Base-by-base conservation (phyloP, 2,113 vertebrate genomes). In the Lophura nycthemera region DNA sequence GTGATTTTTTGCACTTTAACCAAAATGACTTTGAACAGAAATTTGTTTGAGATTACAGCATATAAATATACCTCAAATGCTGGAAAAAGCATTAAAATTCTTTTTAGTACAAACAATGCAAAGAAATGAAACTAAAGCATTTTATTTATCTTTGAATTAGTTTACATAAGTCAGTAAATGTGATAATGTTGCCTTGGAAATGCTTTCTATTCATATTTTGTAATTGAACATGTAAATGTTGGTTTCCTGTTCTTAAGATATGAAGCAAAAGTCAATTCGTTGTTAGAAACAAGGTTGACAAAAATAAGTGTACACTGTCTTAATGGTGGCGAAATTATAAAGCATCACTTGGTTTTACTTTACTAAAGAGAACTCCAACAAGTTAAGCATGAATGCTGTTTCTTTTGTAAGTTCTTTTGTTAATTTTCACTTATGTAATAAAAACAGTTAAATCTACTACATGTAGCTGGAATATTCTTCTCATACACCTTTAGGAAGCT, bases 1-100 rank as follows among this genome's bases (percentile, higher is more conserved):
- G 42, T 91, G 83, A 96, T 82, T 72, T 91, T 82, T 86, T 97
- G 96, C 97, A 97, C 96, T 97, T 98, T 96, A 97, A 92, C 69
- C 30, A 70, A 67, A 83, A 40, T 45, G 27, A 17, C 61, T 92
- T 85, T 83, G 63, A 97, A 88, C 21, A 93, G 63, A 79, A 93
- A 94, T 76, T 36, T 91, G n/a, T 77, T 72, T 93, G 91, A 81
- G 78, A 12, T 77, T 82, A 56, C 42, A 96, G 82, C 74, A 70
- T 87, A 81, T 69, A 96, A 93, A 69, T 65, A 64, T 95, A 96
- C 91, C 87, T 97, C 93, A 93, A 72, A 89, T 90, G 90, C 34
- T 83, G 84, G 81, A 93, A 85, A 82, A 93, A 91, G 82, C 69
- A 83, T 86, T 93, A 86, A 74, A 69, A 42, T 63, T 89, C 21